Percentiles rank a stretch among this genome's conserved stretches.
Evolutionary conservation across 2,888 invertebrate species (phyloP).

Genomic region (Tipula helvola): DNA sequence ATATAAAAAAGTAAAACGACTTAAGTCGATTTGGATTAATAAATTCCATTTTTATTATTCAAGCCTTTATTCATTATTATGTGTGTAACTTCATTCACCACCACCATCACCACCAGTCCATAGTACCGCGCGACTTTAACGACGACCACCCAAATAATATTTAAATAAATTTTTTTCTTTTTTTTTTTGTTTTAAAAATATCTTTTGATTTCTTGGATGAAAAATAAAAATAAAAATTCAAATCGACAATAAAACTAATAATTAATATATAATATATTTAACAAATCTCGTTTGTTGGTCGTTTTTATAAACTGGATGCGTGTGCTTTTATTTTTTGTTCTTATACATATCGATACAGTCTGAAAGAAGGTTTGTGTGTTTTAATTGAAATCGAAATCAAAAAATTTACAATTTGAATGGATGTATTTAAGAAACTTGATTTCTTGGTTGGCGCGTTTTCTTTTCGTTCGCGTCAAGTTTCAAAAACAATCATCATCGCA

Average conservation of each 20-base stretch:
- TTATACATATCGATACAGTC: not conserved
- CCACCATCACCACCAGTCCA: not conserved
- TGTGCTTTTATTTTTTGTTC: not conserved
- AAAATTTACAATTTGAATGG: not conserved
- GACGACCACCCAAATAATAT: not conserved
- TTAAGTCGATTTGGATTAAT: not conserved
- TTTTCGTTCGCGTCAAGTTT: not conserved
- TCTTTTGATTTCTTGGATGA: not conserved
- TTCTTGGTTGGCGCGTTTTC: not conserved
- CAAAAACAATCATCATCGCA: not conserved
- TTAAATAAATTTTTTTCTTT: not conserved
- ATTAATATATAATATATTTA: not conserved
- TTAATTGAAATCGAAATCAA: not conserved
- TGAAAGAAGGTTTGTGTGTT: not conserved
- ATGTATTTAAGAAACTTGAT: not conserved
- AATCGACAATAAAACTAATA: not conserved
- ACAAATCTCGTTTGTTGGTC: not conserved
- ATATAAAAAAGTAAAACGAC: not conserved
- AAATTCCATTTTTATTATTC: not conserved
- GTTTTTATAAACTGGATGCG: not conserved
- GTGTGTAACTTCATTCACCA: not conserved
- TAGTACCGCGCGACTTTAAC: not conserved
- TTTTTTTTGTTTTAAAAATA: not conserved
- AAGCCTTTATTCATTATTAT: not conserved
- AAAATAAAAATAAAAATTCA: not conserved